phyloP scores from a whole-genome alignment of 2,797 vertebrate genomes.

The Aldrovandia affinis region DNA sequence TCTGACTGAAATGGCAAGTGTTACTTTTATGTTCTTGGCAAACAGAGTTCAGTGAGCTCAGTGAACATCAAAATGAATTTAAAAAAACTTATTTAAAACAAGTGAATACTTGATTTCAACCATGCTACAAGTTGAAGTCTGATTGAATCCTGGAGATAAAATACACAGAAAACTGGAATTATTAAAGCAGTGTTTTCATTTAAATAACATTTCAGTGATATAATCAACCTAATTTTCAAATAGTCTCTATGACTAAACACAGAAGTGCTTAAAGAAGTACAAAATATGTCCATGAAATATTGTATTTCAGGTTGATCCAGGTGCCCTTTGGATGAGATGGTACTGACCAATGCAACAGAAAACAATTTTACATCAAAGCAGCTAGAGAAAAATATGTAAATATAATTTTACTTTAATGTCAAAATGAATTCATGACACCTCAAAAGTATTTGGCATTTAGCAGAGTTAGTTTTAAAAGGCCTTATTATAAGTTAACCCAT shows the following conservation, averaged over 20 bases:
- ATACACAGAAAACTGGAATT: not conserved
- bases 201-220: not conserved
- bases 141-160: not conserved
- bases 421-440: not conserved
- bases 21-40: not conserved
- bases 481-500: too few species aligned
- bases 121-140: not conserved
- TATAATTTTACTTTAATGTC: not conserved
- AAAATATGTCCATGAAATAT: not conserved
- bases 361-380: not conserved
- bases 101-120: not conserved
- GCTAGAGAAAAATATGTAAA: not conserved
- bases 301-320: not conserved
- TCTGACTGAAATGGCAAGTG: not conserved
- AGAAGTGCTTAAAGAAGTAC: not conserved
- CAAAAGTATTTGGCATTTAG: too few species aligned
- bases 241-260: not conserved
- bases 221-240: not conserved
- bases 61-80: not conserved
- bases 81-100: not conserved
- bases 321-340: not conserved
- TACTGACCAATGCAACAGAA: not conserved
- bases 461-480: too few species aligned
- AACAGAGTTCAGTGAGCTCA: not conserved
- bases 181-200: not conserved